phyloP scores from a whole-genome alignment of 2,113 vertebrate genomes.

The Xenopus borealis region DNA sequence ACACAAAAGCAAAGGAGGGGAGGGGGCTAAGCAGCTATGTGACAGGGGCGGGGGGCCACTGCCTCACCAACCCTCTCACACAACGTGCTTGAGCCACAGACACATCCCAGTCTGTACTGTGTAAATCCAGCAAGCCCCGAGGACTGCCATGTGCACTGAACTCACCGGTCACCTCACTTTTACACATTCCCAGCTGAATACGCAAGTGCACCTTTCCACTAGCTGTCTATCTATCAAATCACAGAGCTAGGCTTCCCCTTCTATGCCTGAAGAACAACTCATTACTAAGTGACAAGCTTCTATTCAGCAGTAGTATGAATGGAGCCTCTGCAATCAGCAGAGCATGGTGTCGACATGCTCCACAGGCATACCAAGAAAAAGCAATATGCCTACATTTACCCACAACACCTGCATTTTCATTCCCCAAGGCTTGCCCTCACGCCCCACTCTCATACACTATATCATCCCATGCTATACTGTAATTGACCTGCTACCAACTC shows the following conservation, averaged over 20 bases:
- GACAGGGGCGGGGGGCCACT: slow-evolving; percentile 26
- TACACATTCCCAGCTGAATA: no score
- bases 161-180: neutral
- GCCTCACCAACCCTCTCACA: slow-evolving; percentile 1
- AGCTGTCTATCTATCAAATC: neutral
- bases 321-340: neutral
- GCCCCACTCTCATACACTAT: neutral
- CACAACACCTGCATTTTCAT: neutral
- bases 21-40: slow-evolving; percentile 29
- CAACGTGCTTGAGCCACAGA: slow-evolving; percentile 7
- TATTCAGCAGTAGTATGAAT: neutral
- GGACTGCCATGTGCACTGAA: neutral
- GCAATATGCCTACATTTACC: neutral
- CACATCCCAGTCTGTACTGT: slow-evolving; percentile 1
- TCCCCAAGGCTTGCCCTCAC: neutral
- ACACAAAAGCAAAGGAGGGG: slow-evolving; percentile 28
- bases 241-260: neutral
- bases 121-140: slow-evolving; percentile 20
- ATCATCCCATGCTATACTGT: no score
- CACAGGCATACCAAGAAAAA: neutral
- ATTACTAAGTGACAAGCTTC: neutral
- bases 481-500: no score
- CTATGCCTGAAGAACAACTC: neutral
- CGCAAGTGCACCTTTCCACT: no score
- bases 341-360: neutral